These are phyloP conservation scores for Pygocentrus nattereri DNA, from an alignment of 2,797 vertebrate species.

Conservation along the genomic window DNA sequence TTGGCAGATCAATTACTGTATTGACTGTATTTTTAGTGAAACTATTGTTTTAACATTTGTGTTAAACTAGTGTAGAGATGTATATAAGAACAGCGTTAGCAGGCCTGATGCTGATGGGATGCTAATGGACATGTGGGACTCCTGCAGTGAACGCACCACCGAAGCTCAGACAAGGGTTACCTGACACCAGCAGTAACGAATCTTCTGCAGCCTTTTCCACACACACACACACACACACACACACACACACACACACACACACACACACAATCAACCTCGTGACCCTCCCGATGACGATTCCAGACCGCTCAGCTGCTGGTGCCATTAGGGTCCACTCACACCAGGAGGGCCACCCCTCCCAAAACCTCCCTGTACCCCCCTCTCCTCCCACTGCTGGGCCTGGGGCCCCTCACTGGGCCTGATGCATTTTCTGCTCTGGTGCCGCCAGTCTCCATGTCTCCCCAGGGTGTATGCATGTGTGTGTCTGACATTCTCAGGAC, in stretches of 20 bases:
- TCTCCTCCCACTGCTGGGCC: constrained; percentile 38
- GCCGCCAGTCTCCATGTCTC: constrained; percentile 35
- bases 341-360: constrained; percentile 39
- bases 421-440: constrained; percentile 50
- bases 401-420: constrained; percentile 48
- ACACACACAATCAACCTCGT: constrained; percentile 59
- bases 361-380: constrained; percentile 11
- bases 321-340: constrained; percentile 71
- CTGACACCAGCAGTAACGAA: constrained; percentile 69
- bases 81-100: background rate
- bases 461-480: constrained; percentile 58
- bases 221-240: constrained; percentile 27
- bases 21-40: no score
- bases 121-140: constrained; percentile 46
- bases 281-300: constrained; percentile 71
- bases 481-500: constrained; percentile 4
- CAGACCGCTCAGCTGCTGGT: constrained; percentile 79
- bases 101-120: constrained; percentile 45
- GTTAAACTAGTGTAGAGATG: no score
- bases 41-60: no score
- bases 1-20: no score
- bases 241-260: constrained; percentile 50
- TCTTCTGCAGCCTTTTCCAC: constrained; percentile 59
- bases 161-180: constrained; percentile 56
- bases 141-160: constrained; percentile 28